These are phyloP conservation scores for Podilymbus podiceps DNA, from an alignment of 2,113 vertebrate genomes.

Conservation along the genomic window DNA sequence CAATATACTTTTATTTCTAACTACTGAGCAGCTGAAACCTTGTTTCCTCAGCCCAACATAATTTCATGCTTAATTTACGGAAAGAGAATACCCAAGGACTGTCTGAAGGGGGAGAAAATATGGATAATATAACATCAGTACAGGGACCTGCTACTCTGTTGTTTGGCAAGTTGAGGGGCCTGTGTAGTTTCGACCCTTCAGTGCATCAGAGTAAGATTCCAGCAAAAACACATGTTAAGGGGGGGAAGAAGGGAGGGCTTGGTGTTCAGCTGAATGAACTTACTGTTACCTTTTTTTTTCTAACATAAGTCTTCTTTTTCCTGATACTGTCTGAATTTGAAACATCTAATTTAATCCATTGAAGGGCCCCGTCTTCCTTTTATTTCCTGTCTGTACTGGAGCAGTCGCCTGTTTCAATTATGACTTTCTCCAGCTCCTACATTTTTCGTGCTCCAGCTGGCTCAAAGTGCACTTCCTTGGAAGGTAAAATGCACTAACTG, in stretches of 20 bases:
- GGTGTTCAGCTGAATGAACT: constrained; percentile 90
- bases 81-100: constrained; percentile 58
- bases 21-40: constrained; percentile 68
- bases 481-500: constrained; percentile 82
- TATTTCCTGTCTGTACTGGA: constrained; percentile 97
- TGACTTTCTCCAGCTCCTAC: constrained; percentile 84
- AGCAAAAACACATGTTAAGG: constrained; percentile 73
- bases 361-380: constrained; percentile 93
- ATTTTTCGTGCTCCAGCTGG: constrained; percentile 81
- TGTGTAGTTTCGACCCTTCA: constrained; percentile 57
- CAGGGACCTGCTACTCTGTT: constrained; percentile 52
- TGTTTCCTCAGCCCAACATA: constrained; percentile 59
- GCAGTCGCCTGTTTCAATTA: constrained; percentile 99
- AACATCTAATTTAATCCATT: constrained; percentile 94
- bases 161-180: constrained; percentile 40
- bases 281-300: constrained; percentile 89
- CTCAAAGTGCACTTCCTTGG: constrained; percentile 81
- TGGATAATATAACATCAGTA: constrained; percentile 40
- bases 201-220: constrained; percentile 63
- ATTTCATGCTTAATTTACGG: constrained; percentile 73
- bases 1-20: constrained; percentile 57
- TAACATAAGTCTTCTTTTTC: constrained; percentile 86
- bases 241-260: constrained; percentile 16
- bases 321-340: constrained; percentile 92
- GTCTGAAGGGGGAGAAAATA: constrained; percentile 37